phyloP scores from a whole-genome alignment of 2,888 invertebrate genomes.

The Hipparchia semele region DNA sequence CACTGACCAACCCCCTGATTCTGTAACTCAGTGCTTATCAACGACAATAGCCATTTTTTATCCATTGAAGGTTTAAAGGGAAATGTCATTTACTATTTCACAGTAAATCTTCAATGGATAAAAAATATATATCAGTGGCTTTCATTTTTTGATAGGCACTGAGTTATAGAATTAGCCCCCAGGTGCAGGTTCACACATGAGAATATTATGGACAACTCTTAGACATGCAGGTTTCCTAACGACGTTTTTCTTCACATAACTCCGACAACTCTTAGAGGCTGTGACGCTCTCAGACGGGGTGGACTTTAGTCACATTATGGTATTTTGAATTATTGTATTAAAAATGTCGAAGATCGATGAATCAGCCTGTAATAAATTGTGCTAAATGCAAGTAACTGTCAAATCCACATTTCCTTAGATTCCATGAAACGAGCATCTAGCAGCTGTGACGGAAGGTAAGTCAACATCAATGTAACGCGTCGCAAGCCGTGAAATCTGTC shows the following conservation, averaged over 20 bases:
- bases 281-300: background rate
- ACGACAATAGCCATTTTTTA: background rate
- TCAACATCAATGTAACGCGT: conserved; percentile 83
- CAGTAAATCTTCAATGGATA: too few species aligned
- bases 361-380: conserved; percentile 15
- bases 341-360: conserved; percentile 18
- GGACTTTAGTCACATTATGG: background rate
- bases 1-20: too few species aligned
- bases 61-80: too few species aligned
- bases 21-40: too few species aligned
- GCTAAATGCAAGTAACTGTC: conserved; percentile 15
- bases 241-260: too few species aligned
- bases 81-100: too few species aligned
- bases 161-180: too few species aligned
- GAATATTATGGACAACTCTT: background rate
- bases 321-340: background rate
- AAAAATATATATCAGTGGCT: too few species aligned
- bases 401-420: conserved; percentile 24
- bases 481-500: conserved; percentile 73
- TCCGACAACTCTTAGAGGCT: too few species aligned
- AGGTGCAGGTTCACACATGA: too few species aligned
- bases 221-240: too few species aligned
- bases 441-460: conserved; percentile 83
- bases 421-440: conserved; percentile 61
- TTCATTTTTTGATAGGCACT: too few species aligned